These are phyloP conservation scores for Popillia japonica DNA, from an alignment of 1,140 invertebrate genomes.

Conservation along the genomic window DNA sequence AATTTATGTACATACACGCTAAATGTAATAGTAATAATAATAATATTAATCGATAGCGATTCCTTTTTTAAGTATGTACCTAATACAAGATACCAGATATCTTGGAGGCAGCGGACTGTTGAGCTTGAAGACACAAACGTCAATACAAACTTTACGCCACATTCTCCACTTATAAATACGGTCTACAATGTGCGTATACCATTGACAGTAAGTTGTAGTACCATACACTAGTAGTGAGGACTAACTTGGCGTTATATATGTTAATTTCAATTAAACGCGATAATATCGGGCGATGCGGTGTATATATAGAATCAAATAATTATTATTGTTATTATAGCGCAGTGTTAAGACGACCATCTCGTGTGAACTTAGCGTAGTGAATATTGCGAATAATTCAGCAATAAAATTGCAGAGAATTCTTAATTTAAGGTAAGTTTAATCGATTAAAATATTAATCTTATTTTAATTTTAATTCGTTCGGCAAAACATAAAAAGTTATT, in stretches of 20 bases:
- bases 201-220: conserved; percentile 10
- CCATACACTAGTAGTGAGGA: background rate
- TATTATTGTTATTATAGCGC: no score
- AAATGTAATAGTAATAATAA: background rate
- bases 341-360: no score
- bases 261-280: conserved; percentile 15
- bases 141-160: conserved; percentile 3
- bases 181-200: background rate
- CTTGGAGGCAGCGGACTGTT: conserved; percentile 21
- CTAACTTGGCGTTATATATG: background rate
- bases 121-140: background rate
- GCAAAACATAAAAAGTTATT: no score
- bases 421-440: no score
- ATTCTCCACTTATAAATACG: conserved; percentile 11
- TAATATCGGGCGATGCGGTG: background rate
- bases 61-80: background rate
- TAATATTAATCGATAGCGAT: background rate
- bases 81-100: background rate
- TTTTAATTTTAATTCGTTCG: no score
- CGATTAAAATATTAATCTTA: no score
- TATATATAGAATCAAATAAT: no score
- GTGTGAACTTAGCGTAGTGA: no score
- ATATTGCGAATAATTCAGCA: no score
- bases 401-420: no score
- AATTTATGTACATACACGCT: no score